Evolutionary conservation across 2,113 vertebrate genomes (phyloP).

Genomic region (Oophaga pumilio): DNA sequence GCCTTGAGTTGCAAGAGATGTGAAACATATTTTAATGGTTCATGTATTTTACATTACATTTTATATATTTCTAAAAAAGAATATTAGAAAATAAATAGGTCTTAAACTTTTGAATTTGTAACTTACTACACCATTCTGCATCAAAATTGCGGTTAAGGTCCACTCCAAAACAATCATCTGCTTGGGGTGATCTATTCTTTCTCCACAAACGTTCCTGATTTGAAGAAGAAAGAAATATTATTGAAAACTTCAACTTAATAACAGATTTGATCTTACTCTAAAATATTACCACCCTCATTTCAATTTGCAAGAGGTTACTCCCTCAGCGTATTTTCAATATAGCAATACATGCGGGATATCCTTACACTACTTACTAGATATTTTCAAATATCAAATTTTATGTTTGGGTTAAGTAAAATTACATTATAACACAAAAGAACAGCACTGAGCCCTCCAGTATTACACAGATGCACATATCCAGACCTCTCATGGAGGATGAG

Average conservation of each 20-base stretch:
- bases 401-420: no score
- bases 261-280: not conserved
- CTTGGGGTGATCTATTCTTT: conserved; percentile 77
- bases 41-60: no score
- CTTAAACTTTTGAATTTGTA: not conserved
- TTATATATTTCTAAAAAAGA: no score
- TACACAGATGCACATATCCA: no score
- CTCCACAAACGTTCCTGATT: conserved; percentile 82
- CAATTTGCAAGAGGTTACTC: not conserved
- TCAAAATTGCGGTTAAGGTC: conserved; percentile 89
- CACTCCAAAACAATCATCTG: conserved; percentile 73
- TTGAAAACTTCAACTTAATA: not conserved
- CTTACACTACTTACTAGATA: no score
- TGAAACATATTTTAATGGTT: no score
- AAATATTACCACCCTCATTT: not conserved
- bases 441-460: no score
- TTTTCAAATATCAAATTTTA: no score
- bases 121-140: conserved; percentile 86
- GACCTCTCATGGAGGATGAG: no score
- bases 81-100: no score
- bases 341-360: not conserved
- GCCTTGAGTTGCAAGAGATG: no score
- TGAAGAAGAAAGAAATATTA: not conserved
- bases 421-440: no score
- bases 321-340: not conserved